Percentiles rank a stretch among this genome's conserved stretches.
Evolutionary conservation across 2,888 invertebrate genomes (phyloP).

Genomic region (Gymnosoma rotundatum): DNA sequence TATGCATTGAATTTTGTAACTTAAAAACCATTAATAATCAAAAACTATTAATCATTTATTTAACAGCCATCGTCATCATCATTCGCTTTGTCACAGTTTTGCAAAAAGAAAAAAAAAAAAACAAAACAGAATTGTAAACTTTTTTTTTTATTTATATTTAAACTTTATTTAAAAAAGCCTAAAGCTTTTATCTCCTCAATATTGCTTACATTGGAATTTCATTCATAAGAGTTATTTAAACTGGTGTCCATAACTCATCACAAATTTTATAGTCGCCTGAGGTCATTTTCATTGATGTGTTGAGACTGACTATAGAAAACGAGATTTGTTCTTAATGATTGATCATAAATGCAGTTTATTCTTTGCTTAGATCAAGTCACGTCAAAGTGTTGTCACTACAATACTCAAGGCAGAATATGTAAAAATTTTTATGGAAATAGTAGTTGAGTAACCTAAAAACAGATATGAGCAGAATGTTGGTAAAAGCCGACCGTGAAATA

Average conservation of each 20-base stretch:
- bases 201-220: not conserved
- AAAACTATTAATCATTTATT: conserved; percentile 63
- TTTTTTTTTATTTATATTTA: conserved; percentile 3
- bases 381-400: conserved; percentile 67
- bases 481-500: not conserved
- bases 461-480: not conserved
- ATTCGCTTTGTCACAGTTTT: conserved; percentile 7
- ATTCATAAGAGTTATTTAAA: conserved; percentile 8
- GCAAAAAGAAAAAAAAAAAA: conserved; percentile 1
- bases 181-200: conserved; percentile 25
- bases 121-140: conserved; percentile 36
- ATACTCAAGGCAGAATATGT: conserved; percentile 55
- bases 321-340: conserved; percentile 43
- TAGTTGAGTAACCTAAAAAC: not conserved
- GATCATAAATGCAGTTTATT: conserved; percentile 33
- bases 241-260: conserved; percentile 61
- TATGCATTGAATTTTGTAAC: conserved; percentile 61
- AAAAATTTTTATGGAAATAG: conserved; percentile 15
- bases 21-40: conserved; percentile 9
- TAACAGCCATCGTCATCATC: conserved; percentile 27
- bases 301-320: not conserved
- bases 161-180: conserved; percentile 6
- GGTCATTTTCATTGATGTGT: conserved; percentile 58
- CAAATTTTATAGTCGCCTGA: conserved; percentile 60
- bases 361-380: conserved; percentile 50